Evolutionary conservation across 92 coral and sea anemone genomes (phyloP), one percentile per base, ranked within the genome.

Genomic region (Muricea muricata): DNA sequence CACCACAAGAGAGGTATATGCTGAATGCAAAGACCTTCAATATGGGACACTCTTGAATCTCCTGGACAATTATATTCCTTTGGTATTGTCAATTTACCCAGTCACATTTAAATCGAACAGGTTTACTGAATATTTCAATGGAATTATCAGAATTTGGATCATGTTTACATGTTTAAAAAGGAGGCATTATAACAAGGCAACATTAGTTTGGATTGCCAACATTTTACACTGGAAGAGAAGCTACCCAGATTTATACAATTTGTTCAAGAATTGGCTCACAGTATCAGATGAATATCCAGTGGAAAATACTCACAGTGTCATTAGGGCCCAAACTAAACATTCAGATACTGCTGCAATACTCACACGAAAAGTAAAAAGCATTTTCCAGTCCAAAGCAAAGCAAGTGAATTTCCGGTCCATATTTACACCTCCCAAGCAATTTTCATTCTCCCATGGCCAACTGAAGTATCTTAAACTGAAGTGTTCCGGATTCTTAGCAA

Each of bases 281-380:
- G 32, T 73, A 26, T 78, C 75, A 77, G 92, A 89, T 89, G 92
- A 89, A 79, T 84, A 84, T 71, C 92, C 87, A 7, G 90, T 80
- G 2, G 90, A 80, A 60, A 86, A 79, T 21, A 45, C 82, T 0
- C 91, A 82, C 39, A 87, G 87, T 47, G 83, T 87, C n/a, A 65
- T 88, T 41, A 47, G 87, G 21, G 67, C 91, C 42, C 91, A 87
- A 58, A 82, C 87, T 30, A 60, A 73, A 28, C 18, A 65, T 37
- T 60, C 87, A 41, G 88, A 88, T 63, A 75, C 84, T 21, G 88
- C 91, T 39, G 85, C 83, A 2, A 61, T 77, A 23, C 88, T 88
- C 8, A 42, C 72, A 31, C 65, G 61, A n/a, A 88, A 84, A 78
- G 88, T 87, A 2, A 88, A 83, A 65, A 29, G 74, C 14, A 78